A percentile compares a stretch with the other conserved stretches of the same genome.
These are phyloP conservation scores for Drosophila neonasuta DNA, from an alignment of 2,888 invertebrate species.

Conservation along the genomic window DNA sequence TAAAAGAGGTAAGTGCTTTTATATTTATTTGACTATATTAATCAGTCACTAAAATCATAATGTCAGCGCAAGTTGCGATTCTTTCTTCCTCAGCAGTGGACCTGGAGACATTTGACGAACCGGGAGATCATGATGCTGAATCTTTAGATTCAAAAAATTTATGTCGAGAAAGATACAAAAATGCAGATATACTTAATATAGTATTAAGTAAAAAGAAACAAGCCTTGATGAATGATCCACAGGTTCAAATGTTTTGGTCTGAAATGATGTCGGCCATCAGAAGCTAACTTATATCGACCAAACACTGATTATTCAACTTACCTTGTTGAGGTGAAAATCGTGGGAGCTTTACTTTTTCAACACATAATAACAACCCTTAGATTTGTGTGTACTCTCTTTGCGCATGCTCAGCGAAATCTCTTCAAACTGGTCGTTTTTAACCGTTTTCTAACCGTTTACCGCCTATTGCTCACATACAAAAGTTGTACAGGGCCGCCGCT, in stretches of 20 bases:
- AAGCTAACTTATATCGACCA: slow-evolving; percentile 31
- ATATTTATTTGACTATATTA: background rate
- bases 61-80: slow-evolving; percentile 40
- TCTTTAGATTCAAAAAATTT: slow-evolving; percentile 41
- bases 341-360: background rate
- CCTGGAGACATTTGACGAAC: slow-evolving; percentile 53
- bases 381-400: slow-evolving; percentile 23
- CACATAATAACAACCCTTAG: background rate
- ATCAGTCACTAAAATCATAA: background rate
- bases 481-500: slow-evolving; percentile 39
- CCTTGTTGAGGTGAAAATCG: background rate
- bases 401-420: slow-evolving; percentile 47
- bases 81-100: slow-evolving; percentile 47
- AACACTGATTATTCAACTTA: background rate
- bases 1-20: slow-evolving; percentile 46
- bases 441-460: slow-evolving; percentile 13
- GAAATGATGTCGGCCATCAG: slow-evolving; percentile 75
- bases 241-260: slow-evolving; percentile 77
- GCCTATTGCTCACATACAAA: slow-evolving; percentile 43
- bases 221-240: slow-evolving; percentile 76
- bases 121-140: slow-evolving; percentile 53
- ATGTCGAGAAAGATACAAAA: slow-evolving; percentile 76
- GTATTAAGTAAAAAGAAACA: slow-evolving; percentile 79
- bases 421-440: slow-evolving; percentile 54
- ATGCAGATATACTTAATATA: slow-evolving; percentile 78